A percentile compares a stretch with the other conserved stretches of the same genome.
Conservation (phyloP, 2,888 invertebrate species). For the Parnassius orleans region DNA sequence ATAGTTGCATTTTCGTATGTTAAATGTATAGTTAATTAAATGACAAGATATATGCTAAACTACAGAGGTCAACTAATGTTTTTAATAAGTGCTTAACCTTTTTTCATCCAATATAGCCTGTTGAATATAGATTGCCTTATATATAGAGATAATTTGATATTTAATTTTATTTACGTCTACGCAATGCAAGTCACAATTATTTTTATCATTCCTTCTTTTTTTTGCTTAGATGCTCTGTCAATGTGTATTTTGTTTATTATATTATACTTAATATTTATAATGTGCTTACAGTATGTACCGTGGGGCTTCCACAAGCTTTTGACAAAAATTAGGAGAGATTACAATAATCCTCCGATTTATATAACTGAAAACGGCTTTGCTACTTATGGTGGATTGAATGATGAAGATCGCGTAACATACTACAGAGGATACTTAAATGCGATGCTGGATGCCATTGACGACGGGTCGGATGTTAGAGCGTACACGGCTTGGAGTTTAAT, state of each 20-base stretch:
- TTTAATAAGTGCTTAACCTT: no score
- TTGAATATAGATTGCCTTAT: no score
- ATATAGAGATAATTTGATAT: no score
- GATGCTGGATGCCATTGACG: constrained; percentile 43
- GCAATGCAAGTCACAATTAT: no score
- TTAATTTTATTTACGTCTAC: no score
- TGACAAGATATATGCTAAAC: no score
- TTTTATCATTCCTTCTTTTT: no score
- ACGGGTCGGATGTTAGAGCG: constrained; percentile 38
- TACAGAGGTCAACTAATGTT: no score
- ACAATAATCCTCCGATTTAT: constrained; percentile 33
- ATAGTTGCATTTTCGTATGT: no score
- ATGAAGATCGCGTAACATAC: constrained; percentile 49
- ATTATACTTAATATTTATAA: background rate
- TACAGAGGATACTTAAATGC: constrained; percentile 51
- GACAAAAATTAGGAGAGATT: constrained; percentile 45
- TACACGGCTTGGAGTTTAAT: constrained; percentile 45
- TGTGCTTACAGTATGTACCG: constrained; percentile 58
- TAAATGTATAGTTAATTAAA: no score
- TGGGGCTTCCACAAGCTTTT: constrained; percentile 79
- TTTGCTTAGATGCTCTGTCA: no score
- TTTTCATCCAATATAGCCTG: no score
- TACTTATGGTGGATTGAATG: constrained; percentile 36
- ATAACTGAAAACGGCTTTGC: constrained; percentile 75
- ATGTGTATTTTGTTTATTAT: background rate